These are phyloP conservation scores for Percopsis omiscomaycus DNA, from an alignment of 2,797 vertebrate genomes.

Conservation along the genomic window DNA sequence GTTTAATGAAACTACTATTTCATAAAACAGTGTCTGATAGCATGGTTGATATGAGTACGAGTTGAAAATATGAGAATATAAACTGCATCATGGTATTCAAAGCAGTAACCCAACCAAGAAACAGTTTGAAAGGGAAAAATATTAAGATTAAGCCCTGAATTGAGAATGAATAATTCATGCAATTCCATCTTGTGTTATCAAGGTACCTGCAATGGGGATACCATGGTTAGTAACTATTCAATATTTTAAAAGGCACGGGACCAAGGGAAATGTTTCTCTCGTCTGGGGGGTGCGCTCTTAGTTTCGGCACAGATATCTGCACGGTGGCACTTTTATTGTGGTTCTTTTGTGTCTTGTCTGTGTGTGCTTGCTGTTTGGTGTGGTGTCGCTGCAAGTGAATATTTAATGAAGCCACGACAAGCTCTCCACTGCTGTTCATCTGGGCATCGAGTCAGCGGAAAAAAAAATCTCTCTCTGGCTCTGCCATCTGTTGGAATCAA, in stretches of 20 bases:
- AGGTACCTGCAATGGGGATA: conserved; percentile 41
- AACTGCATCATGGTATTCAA: conserved; percentile 22
- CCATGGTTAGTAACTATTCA: conserved; percentile 46
- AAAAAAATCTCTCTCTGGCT: conserved; percentile 50
- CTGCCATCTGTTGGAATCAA: conserved; percentile 78
- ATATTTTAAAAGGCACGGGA: conserved; percentile 56
- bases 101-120: conserved; percentile 10
- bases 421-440: conserved; percentile 73
- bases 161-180: conserved; percentile 59
- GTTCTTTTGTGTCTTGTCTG: conserved; percentile 48
- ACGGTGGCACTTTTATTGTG: conserved; percentile 49
- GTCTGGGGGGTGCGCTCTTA: conserved; percentile 18
- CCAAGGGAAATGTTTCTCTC: conserved; percentile 47
- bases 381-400: conserved; percentile 68
- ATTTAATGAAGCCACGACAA: conserved; percentile 71
- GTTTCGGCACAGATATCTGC: conserved; percentile 41
- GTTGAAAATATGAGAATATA: conserved; percentile 7
- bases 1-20: conserved; percentile 50
- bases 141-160: conserved; percentile 38
- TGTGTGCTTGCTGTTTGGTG: conserved; percentile 57
- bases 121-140: conserved; percentile 17
- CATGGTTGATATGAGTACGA: conserved; percentile 25
- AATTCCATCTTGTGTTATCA: conserved; percentile 44
- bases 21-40: conserved; percentile 32
- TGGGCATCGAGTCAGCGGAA: conserved; percentile 74